These are phyloP conservation scores for Oscheius sp. DNA, from an alignment of 2,888 invertebrate species.

Conservation along the genomic window DNA sequence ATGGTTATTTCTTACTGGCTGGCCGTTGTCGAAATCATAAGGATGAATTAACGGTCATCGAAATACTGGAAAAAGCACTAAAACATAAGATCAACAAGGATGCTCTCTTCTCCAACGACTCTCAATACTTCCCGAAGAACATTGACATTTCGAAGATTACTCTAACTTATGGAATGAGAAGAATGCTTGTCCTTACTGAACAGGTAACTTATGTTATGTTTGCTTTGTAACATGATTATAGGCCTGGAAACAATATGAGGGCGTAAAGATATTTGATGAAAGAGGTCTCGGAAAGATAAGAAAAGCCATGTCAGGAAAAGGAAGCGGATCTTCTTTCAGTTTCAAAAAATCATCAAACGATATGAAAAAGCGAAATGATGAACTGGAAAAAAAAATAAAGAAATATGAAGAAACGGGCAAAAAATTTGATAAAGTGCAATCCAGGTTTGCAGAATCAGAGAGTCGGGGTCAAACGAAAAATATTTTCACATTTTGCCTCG, in stretches of 20 bases:
- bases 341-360: too few species aligned
- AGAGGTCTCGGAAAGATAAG: slow-evolving; percentile 80
- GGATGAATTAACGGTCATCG: slow-evolving; percentile 85
- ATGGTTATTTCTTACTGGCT: slow-evolving; percentile 88
- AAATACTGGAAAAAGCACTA: slow-evolving; percentile 81
- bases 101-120: slow-evolving; percentile 58
- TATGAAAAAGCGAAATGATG: too few species aligned
- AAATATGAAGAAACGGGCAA: too few species aligned
- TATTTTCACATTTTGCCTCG: too few species aligned
- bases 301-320: slow-evolving; percentile 79
- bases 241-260: slow-evolving; percentile 90
- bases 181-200: slow-evolving; percentile 79
- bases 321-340: too few species aligned
- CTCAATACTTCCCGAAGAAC: slow-evolving; percentile 65
- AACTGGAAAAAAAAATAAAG: too few species aligned
- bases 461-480: too few species aligned
- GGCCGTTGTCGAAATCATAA: slow-evolving; percentile 88
- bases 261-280: slow-evolving; percentile 93
- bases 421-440: too few species aligned
- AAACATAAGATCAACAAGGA: slow-evolving; percentile 50
- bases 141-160: slow-evolving; percentile 83
- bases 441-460: too few species aligned
- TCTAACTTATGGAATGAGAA: slow-evolving; percentile 91
- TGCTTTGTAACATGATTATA: slow-evolving; percentile 34
- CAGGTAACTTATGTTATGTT: slow-evolving; percentile 74